These are phyloP conservation scores for Laspeyria flexula DNA, from an alignment of 2,888 invertebrate species.

Conservation along the genomic window DNA sequence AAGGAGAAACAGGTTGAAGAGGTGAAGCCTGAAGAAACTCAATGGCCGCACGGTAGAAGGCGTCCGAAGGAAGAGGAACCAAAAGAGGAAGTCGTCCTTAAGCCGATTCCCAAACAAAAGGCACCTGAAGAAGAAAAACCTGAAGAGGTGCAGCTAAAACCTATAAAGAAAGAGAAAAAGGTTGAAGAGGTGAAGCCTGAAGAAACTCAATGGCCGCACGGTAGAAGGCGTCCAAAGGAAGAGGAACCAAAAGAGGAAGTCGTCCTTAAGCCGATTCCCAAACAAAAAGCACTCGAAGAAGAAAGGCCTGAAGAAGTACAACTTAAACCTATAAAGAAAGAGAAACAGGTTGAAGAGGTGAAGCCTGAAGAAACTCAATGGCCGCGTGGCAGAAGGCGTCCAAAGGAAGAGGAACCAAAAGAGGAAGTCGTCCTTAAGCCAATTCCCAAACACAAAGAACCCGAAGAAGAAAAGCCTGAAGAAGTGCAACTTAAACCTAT, in stretches of 20 bases:
- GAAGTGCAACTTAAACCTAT: slow-evolving; percentile 51
- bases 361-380: slow-evolving; percentile 49
- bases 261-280: slow-evolving; percentile 52
- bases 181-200: slow-evolving; percentile 61
- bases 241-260: slow-evolving; percentile 68
- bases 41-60: slow-evolving; percentile 29
- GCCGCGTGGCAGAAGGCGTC: slow-evolving; percentile 46
- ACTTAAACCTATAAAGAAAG: slow-evolving; percentile 53
- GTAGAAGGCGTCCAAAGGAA: slow-evolving; percentile 42
- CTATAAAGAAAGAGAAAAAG: slow-evolving; percentile 52
- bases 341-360: slow-evolving; percentile 68
- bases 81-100: slow-evolving; percentile 55
- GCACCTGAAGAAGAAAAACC: slow-evolving; percentile 81
- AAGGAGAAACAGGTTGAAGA: slow-evolving; percentile 49
- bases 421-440: slow-evolving; percentile 55
- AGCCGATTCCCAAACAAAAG: slow-evolving; percentile 52
- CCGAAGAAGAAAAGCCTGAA: slow-evolving; percentile 54
- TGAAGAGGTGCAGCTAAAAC: slow-evolving; percentile 72
- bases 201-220: slow-evolving; percentile 52
- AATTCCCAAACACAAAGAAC: slow-evolving; percentile 51
- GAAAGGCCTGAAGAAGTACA: slow-evolving; percentile 68
- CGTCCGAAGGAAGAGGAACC: slow-evolving; percentile 58
- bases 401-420: slow-evolving; percentile 56
- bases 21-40: slow-evolving; percentile 60
- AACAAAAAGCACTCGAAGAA: slow-evolving; percentile 71